phyloP scores from a whole-genome alignment of 2,113 vertebrate species.

The Pampusana beccarii region DNA sequence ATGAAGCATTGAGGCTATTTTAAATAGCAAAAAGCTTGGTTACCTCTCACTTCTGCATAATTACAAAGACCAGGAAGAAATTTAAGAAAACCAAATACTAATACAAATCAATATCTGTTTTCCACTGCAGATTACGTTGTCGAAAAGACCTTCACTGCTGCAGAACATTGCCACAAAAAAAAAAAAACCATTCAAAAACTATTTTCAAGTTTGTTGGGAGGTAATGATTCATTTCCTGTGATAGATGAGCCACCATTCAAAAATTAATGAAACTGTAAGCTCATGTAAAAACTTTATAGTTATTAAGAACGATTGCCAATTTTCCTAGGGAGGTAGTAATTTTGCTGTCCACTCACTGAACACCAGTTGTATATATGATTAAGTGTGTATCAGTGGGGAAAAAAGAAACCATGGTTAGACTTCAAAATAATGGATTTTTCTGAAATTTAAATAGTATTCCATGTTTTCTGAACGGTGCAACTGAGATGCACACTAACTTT shows the following conservation, averaged over 20 bases:
- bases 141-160: not conserved
- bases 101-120: not conserved
- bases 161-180: not conserved
- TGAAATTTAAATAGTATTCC: not conserved
- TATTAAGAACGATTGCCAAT: not conserved
- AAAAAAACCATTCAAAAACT: not conserved
- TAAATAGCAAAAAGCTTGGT: not conserved
- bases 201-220: not conserved
- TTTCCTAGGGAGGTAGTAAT: not conserved
- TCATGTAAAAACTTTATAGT: not conserved
- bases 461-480: not conserved
- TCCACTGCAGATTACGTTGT: not conserved
- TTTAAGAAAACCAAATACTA: not conserved
- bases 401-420: not conserved
- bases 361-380: not conserved
- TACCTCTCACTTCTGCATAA: not conserved
- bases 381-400: not conserved
- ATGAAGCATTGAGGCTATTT: rapidly evolving
- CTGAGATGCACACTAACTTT: not conserved
- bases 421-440: not conserved
- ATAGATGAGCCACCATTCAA: not conserved
- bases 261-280: not conserved
- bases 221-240: not conserved
- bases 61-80: not conserved
- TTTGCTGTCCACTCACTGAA: not conserved